These are phyloP conservation scores for Muscina levida DNA, from an alignment of 2,888 invertebrate genomes.

Conservation along the genomic window DNA sequence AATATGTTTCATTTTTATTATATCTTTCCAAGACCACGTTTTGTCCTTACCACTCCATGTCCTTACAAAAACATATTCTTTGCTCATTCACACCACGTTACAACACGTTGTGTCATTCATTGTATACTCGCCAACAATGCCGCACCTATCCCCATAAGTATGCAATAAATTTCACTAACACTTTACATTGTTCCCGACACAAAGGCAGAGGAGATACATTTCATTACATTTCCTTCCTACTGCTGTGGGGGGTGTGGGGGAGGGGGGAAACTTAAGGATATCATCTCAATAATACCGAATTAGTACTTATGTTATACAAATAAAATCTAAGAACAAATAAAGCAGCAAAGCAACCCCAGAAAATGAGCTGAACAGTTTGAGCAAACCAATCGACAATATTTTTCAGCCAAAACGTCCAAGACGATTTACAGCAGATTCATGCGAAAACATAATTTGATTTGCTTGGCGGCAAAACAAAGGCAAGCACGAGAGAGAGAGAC, in stretches of 20 bases:
- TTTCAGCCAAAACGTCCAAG: neutral
- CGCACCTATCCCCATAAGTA: no score
- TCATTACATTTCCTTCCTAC: conserved; percentile 29
- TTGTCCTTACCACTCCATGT: no score
- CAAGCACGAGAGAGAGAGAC: no score
- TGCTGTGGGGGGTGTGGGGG: neutral
- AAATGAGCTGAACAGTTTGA: neutral
- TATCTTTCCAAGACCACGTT: no score
- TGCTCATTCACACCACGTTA: no score
- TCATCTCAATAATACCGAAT: conserved; percentile 36
- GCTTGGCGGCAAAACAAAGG: conserved; percentile 7
- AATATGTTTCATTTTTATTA: no score
- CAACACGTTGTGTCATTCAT: no score
- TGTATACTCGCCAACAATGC: no score
- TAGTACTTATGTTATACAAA: conserved; percentile 26
- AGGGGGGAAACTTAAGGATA: neutral
- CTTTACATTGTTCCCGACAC: neutral
- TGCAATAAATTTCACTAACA: conserved; percentile 41
- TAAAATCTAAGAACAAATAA: conserved; percentile 31
- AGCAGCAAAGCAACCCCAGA: neutral
- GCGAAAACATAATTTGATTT: conserved; percentile 55
- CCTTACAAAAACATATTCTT: no score
- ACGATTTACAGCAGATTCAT: conserved; percentile 33
- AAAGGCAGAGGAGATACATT: neutral
- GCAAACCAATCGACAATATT: conserved; percentile 35